These are phyloP conservation scores for Lycophotia porphyrea DNA, from an alignment of 2,888 invertebrate genomes.

Conservation along the genomic window DNA sequence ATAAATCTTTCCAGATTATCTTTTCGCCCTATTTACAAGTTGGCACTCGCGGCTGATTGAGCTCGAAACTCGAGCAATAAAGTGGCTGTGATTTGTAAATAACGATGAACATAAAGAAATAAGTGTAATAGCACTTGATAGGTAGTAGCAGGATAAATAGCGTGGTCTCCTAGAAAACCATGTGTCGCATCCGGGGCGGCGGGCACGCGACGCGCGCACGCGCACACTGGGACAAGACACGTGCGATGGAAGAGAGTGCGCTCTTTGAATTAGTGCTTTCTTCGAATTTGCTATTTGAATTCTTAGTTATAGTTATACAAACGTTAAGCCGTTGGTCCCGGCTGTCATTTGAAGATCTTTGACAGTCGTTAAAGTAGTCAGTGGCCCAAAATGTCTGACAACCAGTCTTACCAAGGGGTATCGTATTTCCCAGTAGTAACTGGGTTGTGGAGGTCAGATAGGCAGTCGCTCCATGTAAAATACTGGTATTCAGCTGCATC, in stretches of 20 bases:
- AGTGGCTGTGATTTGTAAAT: conserved; percentile 61
- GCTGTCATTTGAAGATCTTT: too few relatives aligned
- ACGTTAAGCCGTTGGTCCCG: too few relatives aligned
- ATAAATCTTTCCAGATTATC: conserved; percentile 12
- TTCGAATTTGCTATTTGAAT: not conserved
- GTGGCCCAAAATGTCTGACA: too few relatives aligned
- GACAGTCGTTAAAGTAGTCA: too few relatives aligned
- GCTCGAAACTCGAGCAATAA: conserved; percentile 50
- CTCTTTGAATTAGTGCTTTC: not conserved
- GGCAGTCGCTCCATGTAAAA: too few relatives aligned
- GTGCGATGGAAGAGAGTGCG: conserved; percentile 34
- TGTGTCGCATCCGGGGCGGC: conserved; percentile 82
- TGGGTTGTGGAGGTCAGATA: too few relatives aligned
- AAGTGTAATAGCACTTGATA: conserved; percentile 64
- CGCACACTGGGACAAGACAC: conserved; percentile 52
- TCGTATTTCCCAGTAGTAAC: too few relatives aligned
- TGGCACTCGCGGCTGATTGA: conserved; percentile 33
- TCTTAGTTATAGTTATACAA: too few relatives aligned
- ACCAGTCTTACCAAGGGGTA: too few relatives aligned
- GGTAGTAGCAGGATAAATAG: conserved; percentile 73
- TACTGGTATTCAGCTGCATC: too few relatives aligned
- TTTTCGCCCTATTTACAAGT: conserved; percentile 33
- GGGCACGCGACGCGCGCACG: conserved; percentile 79
- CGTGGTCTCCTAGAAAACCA: conserved; percentile 83
- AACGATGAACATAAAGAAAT: conserved; percentile 61